Evolutionary conservation across 2,797 vertebrate species (phyloP).

Genomic region (Neosalanx taihuensis): DNA sequence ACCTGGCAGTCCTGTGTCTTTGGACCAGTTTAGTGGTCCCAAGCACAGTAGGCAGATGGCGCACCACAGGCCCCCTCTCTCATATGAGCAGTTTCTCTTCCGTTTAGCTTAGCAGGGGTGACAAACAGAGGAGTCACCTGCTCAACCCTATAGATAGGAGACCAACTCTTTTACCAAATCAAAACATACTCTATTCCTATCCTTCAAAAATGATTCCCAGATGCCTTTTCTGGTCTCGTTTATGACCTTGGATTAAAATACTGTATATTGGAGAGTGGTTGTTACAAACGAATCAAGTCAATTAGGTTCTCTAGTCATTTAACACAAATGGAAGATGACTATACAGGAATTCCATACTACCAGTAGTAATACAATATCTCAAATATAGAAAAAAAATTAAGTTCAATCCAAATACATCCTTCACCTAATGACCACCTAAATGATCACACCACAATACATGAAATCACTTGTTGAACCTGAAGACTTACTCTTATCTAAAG

Average conservation of each 20-base stretch:
- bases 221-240: too few relatives aligned
- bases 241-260: too few relatives aligned
- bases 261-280: too few relatives aligned
- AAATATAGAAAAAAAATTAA: too few relatives aligned
- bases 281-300: too few relatives aligned
- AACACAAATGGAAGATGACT: too few relatives aligned
- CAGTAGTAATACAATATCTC: too few relatives aligned
- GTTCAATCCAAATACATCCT: too few relatives aligned
- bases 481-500: neutral
- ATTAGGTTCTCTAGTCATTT: too few relatives aligned
- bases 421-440: too few relatives aligned
- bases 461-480: neutral
- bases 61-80: constrained; percentile 62
- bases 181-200: constrained; percentile 17
- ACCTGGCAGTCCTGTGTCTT: constrained; percentile 53
- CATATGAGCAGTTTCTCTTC: constrained; percentile 56
- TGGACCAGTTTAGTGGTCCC: constrained; percentile 44
- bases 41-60: constrained; percentile 65
- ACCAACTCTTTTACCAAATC: constrained; percentile 10
- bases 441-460: neutral
- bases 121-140: constrained; percentile 62
- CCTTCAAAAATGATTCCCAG: neutral
- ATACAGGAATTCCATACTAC: too few relatives aligned
- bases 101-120: constrained; percentile 60
- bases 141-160: constrained; percentile 25